Evolutionary conservation across 2,888 invertebrate species (phyloP), one percentile per base, ranked within the genome.

Genomic region (Scelioninae gen. 1): DNA sequence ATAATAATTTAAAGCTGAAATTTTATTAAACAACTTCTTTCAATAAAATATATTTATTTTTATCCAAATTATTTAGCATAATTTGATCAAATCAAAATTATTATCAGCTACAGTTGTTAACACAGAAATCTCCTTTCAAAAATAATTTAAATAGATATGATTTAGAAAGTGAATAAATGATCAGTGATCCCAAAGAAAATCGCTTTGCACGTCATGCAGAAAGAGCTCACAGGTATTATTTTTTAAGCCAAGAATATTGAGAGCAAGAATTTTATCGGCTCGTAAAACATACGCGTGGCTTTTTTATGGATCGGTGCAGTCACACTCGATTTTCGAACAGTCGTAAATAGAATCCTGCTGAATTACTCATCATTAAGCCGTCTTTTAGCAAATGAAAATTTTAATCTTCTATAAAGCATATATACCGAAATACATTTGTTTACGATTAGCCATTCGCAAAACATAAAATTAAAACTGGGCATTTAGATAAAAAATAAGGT

Each of bases 301-400:
- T 76, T 76, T 68, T 77, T 60, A 60, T 68, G 62, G 34, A 68
- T 68, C 53, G 43, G 38, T n/a, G 38, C 9, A 77, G 60, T 60
- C 51, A 62, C 62, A 62, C 53, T 68, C 29, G 16, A 62, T 34
- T 34, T 60, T 45, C 68, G 47, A 68, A 53, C 29, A 62, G 45
- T 77, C 68, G 68, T 77, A 77, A 77, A 77, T 62, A 55, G 62
- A 77, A 77, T 77, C 68, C 62, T 31, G 13, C 58, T 45, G 77
- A 69, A 77, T 77, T 38, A 55, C 77, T 55, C 55, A 69, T 69
- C 47, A 69, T 69, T 62, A 55, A 77, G 47, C 47, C 60, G 51
- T 77, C 69, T 77, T 68, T 76, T 69, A 77, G 62, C 55, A 63
- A 77, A 77, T 77, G 47, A 68, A 77, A 63, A 77, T 7, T 69